Evolutionary conservation across 2,888 invertebrate genomes (phyloP).

Genomic region (Leucophenga maculata): DNA sequence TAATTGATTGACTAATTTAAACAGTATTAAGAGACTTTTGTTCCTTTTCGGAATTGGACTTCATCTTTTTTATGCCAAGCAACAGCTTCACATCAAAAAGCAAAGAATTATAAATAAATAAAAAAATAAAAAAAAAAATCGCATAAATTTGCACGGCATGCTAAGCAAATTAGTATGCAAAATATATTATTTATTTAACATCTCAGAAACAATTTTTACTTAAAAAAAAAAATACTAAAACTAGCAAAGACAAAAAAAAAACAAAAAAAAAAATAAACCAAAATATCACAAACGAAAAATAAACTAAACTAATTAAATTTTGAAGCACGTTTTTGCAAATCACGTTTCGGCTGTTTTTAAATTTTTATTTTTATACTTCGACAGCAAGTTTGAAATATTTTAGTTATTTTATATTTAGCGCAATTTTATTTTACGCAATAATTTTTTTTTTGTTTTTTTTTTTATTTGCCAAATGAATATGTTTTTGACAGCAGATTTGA

Average conservation of each 20-base stretch:
- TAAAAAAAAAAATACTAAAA: constrained; percentile 29
- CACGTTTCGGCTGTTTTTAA: constrained; percentile 50
- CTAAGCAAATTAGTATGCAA: constrained; percentile 21
- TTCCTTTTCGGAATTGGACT: neutral
- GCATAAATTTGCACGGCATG: neutral
- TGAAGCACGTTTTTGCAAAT: constrained; percentile 58
- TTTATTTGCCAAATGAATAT: constrained; percentile 24
- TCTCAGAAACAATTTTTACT: constrained; percentile 20
- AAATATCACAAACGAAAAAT: constrained; percentile 19
- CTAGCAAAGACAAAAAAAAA: constrained; percentile 29
- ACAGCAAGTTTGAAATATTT: constrained; percentile 19
- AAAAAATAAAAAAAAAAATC: constrained; percentile 4
- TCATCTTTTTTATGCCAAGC: neutral
- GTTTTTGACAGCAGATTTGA: constrained; percentile 8
- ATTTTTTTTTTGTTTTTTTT: constrained; percentile 30
- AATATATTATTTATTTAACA: constrained; percentile 41
- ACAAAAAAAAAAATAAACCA: constrained; percentile 29
- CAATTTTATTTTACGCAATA: constrained; percentile 26
- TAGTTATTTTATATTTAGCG: constrained; percentile 34
- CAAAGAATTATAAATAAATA: neutral
- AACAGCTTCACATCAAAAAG: neutral
- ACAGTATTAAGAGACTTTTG: constrained; percentile 11
- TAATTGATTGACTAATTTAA: constrained; percentile 21
- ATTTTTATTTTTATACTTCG: neutral
- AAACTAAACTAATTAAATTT: constrained; percentile 43